Evolutionary conservation across 1,140 invertebrate species (phyloP).

Genomic region (Oncopodura yosiiana): DNA sequence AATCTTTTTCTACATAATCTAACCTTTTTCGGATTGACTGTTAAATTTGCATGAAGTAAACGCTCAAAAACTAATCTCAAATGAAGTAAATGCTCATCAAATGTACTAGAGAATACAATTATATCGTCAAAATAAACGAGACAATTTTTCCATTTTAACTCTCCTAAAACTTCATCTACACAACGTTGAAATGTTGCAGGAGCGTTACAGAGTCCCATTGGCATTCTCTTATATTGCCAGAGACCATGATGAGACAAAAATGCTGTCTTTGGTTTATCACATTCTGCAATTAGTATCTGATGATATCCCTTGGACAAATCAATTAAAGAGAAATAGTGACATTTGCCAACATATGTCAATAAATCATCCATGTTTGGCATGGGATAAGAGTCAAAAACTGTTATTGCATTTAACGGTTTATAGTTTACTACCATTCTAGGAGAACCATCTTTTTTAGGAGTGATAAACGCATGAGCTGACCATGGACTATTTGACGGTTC

Average conservation of each 20-base stretch:
- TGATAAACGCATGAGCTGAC: background rate
- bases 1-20: conserved; percentile 30
- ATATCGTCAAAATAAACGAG: conserved; percentile 47
- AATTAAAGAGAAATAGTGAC: background rate
- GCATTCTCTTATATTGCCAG: conserved; percentile 38
- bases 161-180: conserved; percentile 42
- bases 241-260: conserved; percentile 37
- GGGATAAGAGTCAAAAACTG: background rate
- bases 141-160: conserved; percentile 36
- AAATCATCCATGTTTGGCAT: background rate
- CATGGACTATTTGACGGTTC: background rate
- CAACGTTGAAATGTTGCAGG: conserved; percentile 44
- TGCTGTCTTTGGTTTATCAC: conserved; percentile 32
- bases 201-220: conserved; percentile 42
- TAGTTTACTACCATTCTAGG: background rate
- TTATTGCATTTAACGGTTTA: background rate
- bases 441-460: background rate
- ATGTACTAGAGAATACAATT: conserved; percentile 38
- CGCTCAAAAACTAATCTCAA: conserved; percentile 5
- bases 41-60: conserved; percentile 12
- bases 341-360: background rate
- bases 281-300: background rate
- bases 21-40: conserved; percentile 32
- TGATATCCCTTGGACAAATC: background rate
- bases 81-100: conserved; percentile 36